Base-by-base conservation (phyloP, 2,888 invertebrate species). In the Bellardia bayeri region DNA sequence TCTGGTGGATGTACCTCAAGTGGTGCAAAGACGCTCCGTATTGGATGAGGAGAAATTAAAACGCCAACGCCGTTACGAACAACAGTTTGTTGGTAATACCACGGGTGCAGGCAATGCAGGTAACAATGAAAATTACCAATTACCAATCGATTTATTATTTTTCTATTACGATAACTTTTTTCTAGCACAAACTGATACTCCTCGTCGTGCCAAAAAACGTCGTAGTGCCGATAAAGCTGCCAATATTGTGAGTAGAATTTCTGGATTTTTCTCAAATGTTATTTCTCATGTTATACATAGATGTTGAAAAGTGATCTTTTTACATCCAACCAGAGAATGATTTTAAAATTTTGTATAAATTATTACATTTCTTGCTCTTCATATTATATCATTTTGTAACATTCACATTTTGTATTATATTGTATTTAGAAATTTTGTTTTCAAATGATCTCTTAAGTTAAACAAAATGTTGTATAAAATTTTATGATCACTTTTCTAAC, bases 211-310 rank as follows among this genome's bases (percentile, higher is more conserved):
- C 61, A 94, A 95, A 89, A 96, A 96, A 90, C 94, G 96, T 86
- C 94, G 95, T 83, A 96, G 95, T 88, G 94, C 95, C 23, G 96
- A 96, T 90, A 95, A 95, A 92, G 94, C 95, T 80, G 94, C 94
- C 58, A 95, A 94, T 91, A 95, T 95, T 94, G 96, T 96, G 94
- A 96, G 95, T 95, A 93, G 90, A 88, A 90, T 90, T 90, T 90
- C 89, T 86, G 81, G 87, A 85, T 80, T 83, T 78, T 84, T 89
- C 72, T 80, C 64, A 45, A 86, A 83, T 78, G 87, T 90, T 89
- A 79, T 89, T 68, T 71, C 81, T 75, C 75, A 86, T 86, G 78
- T 87, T 74, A 82, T 76, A 86, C 81, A 76, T 89, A 82, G 75
- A 88, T 81, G 80, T 89, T 90, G 91, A 90, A 90, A 90, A 91